phyloP scores from a whole-genome alignment of 2,888 invertebrate genomes.

The Drosophila formosana region DNA sequence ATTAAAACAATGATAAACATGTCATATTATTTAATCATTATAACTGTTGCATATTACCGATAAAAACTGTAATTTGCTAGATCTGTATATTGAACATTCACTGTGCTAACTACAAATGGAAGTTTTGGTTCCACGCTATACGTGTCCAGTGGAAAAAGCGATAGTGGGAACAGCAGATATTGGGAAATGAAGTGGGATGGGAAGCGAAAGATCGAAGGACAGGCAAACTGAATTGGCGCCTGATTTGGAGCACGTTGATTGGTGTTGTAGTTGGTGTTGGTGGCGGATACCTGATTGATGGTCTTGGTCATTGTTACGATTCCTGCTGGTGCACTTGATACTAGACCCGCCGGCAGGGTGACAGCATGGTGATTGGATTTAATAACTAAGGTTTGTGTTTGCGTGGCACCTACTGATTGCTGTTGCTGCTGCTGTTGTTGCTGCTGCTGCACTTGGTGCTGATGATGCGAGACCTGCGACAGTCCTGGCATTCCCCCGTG shows the following conservation, averaged over 20 bases:
- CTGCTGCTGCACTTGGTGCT: slow-evolving; percentile 70
- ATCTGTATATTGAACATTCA: slow-evolving; percentile 30
- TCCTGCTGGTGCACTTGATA: slow-evolving; percentile 87
- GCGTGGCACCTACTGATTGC: slow-evolving; percentile 85
- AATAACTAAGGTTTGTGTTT: slow-evolving; percentile 85
- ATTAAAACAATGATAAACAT: too few relatives aligned
- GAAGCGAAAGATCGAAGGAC: slow-evolving; percentile 34
- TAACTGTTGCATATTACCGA: not conserved
- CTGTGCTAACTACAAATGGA: slow-evolving; percentile 12
- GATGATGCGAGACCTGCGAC: slow-evolving; percentile 76
- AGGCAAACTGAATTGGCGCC: slow-evolving; percentile 44
- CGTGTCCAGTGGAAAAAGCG: slow-evolving; percentile 21
- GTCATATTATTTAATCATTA: not conserved
- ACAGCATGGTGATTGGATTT: slow-evolving; percentile 85
- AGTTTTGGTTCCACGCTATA: slow-evolving; percentile 32
- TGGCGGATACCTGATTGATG: slow-evolving; percentile 85
- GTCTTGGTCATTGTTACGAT: slow-evolving; percentile 89
- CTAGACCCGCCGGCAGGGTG: slow-evolving; percentile 86
- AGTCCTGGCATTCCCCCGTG: slow-evolving; percentile 75
- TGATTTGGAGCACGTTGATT: slow-evolving; percentile 24
- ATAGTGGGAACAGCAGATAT: slow-evolving; percentile 11
- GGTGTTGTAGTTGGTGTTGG: slow-evolving; percentile 38
- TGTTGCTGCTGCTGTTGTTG: slow-evolving; percentile 73
- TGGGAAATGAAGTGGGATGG: slow-evolving; percentile 13
- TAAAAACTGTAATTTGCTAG: not conserved